A percentile compares a stretch with the other conserved stretches of the same genome.
Evolutionary conservation across 2,888 invertebrate species (phyloP).

Genomic region (Acleris literana): DNA sequence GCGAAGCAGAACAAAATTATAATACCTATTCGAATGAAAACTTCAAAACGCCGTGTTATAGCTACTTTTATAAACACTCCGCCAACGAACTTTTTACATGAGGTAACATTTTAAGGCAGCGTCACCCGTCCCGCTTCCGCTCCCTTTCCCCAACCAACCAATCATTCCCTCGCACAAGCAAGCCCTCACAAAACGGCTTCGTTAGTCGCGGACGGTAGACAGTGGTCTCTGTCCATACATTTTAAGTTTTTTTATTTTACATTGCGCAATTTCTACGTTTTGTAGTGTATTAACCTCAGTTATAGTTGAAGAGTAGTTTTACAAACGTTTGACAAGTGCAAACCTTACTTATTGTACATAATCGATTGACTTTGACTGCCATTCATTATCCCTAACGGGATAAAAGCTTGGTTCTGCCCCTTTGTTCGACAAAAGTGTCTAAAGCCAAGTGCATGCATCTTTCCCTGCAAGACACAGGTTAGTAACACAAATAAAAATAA

Average conservation of each 20-base stretch:
- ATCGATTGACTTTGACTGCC: conserved; percentile 66
- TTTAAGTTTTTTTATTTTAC: conserved; percentile 75
- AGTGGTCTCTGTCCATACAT: conserved; percentile 72
- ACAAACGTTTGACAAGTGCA: conserved; percentile 57
- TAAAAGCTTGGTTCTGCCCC: conserved; percentile 79
- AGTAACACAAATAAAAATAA: conserved; percentile 45
- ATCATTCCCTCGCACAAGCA: conserved; percentile 1
- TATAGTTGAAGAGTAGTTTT: conserved; percentile 63
- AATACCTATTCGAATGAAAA: too few species aligned
- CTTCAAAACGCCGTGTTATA: background rate
- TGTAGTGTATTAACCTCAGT: conserved; percentile 60
- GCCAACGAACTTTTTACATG: conserved; percentile 1
- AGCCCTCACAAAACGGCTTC: conserved; percentile 37
- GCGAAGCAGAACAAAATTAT: too few species aligned
- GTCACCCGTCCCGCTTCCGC: conserved; percentile 31
- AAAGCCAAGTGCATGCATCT: conserved; percentile 85
- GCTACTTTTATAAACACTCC: conserved; percentile 8
- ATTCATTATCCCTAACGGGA: conserved; percentile 80
- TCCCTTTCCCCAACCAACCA: conserved; percentile 27
- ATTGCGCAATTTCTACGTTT: conserved; percentile 57
- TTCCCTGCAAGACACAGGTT: conserved; percentile 82
- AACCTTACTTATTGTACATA: conserved; percentile 55
- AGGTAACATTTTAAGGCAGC: conserved; percentile 15
- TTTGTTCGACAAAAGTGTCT: conserved; percentile 79
- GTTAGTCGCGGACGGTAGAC: conserved; percentile 68